Evolutionary conservation across 2,888 invertebrate genomes (phyloP).

Genomic region (Halictus quadricinctus): DNA sequence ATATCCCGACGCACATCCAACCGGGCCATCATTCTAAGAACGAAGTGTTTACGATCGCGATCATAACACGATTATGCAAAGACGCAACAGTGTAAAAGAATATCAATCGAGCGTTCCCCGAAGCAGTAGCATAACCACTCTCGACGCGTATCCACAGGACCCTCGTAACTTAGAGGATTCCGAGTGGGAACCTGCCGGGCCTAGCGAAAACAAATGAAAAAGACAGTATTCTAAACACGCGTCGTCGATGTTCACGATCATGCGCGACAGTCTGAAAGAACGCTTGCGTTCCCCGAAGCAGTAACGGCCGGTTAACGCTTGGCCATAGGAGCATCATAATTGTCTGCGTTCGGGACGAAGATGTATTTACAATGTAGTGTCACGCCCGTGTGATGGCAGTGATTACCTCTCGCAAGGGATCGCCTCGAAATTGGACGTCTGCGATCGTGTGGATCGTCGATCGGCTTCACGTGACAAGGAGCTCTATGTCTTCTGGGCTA

Average conservation of each 20-base stretch:
- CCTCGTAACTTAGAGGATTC: neutral
- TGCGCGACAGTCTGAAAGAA: neutral
- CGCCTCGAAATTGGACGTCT: slow-evolving; percentile 23
- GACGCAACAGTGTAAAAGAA: neutral
- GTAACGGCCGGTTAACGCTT: slow-evolving; percentile 5
- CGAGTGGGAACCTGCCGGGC: neutral
- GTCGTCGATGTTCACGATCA: neutral
- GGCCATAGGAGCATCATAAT: slow-evolving; percentile 14
- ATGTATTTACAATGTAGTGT: slow-evolving; percentile 45
- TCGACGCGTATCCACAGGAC: neutral
- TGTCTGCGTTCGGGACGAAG: neutral
- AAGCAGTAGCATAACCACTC: neutral
- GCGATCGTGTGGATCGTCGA: neutral
- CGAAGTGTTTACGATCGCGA: neutral
- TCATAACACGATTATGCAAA: slow-evolving; percentile 4
- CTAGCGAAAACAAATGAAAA: neutral
- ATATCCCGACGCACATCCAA: no score
- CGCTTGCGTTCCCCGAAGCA: neutral
- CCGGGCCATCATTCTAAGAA: neutral
- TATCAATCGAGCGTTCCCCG: neutral
- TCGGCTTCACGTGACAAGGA: slow-evolving; percentile 35
- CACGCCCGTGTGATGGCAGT: slow-evolving; percentile 39
- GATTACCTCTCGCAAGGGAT: slow-evolving; percentile 22
- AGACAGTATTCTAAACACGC: neutral
- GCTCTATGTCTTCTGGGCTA: slow-evolving; percentile 30